A percentile compares a stretch with the other conserved stretches of the same genome.
Evolutionary conservation across 2,797 vertebrate genomes (phyloP).

Genomic region (Synaphobranchus kaupii): DNA sequence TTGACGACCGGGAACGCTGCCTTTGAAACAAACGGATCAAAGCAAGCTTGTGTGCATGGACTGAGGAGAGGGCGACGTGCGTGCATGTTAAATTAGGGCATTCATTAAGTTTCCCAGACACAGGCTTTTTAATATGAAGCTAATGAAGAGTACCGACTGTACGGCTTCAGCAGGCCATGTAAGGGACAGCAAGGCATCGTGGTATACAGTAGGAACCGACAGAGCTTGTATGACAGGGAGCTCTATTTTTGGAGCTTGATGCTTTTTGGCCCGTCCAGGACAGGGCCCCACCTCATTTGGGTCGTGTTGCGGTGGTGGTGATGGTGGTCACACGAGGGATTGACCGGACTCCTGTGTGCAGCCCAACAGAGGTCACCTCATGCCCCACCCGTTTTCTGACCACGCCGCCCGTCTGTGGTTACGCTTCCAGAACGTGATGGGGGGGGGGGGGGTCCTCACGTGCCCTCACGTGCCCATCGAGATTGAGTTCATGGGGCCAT

Average conservation of each 20-base stretch:
- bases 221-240: neutral
- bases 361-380: neutral
- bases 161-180: constrained; percentile 22
- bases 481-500: constrained; percentile 35
- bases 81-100: constrained; percentile 45
- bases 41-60: neutral
- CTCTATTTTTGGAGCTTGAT: neutral
- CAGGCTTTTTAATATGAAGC: constrained; percentile 38
- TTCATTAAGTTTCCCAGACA: constrained; percentile 35
- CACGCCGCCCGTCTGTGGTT: constrained; percentile 21
- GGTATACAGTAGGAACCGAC: neutral
- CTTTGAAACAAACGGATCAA: neutral
- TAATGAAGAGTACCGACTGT: constrained; percentile 37
- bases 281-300: neutral
- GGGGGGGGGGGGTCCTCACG: neutral
- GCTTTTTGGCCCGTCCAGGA: neutral
- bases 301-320: neutral
- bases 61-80: neutral
- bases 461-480: constrained; percentile 40
- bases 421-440: constrained; percentile 42
- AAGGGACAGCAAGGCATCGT: constrained; percentile 20
- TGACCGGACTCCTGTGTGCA: neutral
- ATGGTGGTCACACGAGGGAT: neutral
- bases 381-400: neutral
- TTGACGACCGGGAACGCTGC: neutral